Evolutionary conservation across 2,888 invertebrate species (phyloP).

Genomic region (Phaonia tiefii): DNA sequence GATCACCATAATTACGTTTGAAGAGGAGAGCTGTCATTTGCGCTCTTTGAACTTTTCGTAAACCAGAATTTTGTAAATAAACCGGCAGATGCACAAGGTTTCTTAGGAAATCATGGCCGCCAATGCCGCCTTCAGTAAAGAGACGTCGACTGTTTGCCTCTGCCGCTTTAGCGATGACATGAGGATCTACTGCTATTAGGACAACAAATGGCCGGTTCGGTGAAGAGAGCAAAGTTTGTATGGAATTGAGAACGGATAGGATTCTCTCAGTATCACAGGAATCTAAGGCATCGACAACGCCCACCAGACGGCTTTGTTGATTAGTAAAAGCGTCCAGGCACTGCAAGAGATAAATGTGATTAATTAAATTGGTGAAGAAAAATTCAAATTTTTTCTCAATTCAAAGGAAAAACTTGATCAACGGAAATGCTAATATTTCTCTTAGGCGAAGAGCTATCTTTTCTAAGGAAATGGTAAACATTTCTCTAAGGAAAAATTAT

Average conservation of each 20-base stretch:
- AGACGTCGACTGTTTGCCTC: constrained; percentile 93
- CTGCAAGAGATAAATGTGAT: constrained; percentile 80
- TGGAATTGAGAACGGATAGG: constrained; percentile 94
- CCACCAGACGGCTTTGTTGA: constrained; percentile 96
- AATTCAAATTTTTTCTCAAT: background rate
- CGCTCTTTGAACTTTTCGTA: constrained; percentile 92
- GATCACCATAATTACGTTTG: constrained; percentile 78
- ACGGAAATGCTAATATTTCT: too few relatives aligned
- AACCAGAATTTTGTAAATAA: constrained; percentile 97
- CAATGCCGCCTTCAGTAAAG: constrained; percentile 92
- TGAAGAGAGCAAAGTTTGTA: constrained; percentile 96
- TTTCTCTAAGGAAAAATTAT: too few relatives aligned
- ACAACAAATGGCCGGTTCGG: constrained; percentile 97
- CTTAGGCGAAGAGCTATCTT: too few relatives aligned
- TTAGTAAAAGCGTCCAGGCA: constrained; percentile 96
- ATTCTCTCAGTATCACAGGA: constrained; percentile 99
- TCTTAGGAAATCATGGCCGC: constrained; percentile 95
- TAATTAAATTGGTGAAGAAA: constrained; percentile 23
- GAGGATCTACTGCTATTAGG: constrained; percentile 98
- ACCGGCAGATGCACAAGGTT: constrained; percentile 99
- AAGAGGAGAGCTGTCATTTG: constrained; percentile 87
- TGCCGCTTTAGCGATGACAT: constrained; percentile 98
- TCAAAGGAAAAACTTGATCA: too few relatives aligned
- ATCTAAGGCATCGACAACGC: constrained; percentile 98
- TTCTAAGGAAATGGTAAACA: too few relatives aligned